Conservation (phyloP, 2,888 invertebrate species). For the Leptinotarsa peninsularis region DNA sequence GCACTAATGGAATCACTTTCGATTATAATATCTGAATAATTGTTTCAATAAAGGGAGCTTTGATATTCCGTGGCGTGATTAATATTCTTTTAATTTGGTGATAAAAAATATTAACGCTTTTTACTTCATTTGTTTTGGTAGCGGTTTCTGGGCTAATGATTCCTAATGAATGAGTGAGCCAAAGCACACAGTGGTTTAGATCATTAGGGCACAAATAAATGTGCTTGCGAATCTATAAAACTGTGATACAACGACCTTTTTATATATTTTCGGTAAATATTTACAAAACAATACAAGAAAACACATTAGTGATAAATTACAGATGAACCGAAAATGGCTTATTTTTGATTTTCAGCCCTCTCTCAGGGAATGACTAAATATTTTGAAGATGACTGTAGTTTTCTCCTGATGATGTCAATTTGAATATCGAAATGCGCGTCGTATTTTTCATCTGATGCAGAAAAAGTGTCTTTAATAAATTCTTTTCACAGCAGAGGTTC, state of each 20-base stretch:
- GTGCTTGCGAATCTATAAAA: not conserved
- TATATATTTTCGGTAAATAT: not conserved
- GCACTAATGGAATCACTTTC: conserved; percentile 66
- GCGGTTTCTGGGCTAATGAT: conserved; percentile 21
- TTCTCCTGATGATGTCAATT: no score
- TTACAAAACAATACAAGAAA: no score
- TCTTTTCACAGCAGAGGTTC: no score
- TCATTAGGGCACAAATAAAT: not conserved
- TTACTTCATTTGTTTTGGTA: conserved; percentile 36
- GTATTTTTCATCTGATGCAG: no score
- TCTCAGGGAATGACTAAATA: no score
- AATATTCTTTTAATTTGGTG: conserved; percentile 57
- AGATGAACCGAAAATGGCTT: no score
- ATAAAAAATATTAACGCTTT: conserved; percentile 46
- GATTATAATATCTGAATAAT: conserved; percentile 66
- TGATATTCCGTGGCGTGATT: conserved; percentile 56
- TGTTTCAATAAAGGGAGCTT: conserved; percentile 62
- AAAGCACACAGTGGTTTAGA: not conserved
- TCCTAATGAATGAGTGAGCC: not conserved
- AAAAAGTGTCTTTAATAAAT: no score
- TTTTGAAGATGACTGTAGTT: no score
- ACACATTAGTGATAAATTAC: no score
- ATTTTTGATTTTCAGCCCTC: no score
- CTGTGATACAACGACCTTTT: not conserved
- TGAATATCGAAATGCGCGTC: no score